These are phyloP conservation scores for Fistularia tabacaria DNA, from an alignment of 2,797 vertebrate species.

Conservation along the genomic window DNA sequence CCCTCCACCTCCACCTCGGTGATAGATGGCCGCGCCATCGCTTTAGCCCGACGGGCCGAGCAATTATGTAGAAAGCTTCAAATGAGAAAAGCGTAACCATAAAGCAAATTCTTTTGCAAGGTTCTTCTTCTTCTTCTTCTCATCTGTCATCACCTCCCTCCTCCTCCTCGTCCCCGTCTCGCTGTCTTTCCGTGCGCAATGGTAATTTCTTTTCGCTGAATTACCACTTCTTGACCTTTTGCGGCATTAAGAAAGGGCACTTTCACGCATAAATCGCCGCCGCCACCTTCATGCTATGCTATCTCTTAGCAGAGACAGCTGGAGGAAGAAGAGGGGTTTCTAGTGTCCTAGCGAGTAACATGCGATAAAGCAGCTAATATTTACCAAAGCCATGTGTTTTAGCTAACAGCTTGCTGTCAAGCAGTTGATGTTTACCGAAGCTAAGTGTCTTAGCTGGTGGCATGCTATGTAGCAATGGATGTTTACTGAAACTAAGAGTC, in stretches of 20 bases:
- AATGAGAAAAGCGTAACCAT: conserved; percentile 37
- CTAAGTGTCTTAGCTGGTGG: too few relatives aligned
- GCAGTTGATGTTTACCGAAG: too few relatives aligned
- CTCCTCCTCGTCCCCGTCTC: conserved; percentile 6
- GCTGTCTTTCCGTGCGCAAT: conserved; percentile 18
- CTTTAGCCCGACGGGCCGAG: conserved; percentile 29
- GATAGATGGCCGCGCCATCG: conserved; percentile 24
- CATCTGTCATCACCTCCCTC: conserved; percentile 29
- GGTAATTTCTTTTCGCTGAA: conserved; percentile 47
- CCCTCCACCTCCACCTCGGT: conserved; percentile 4
- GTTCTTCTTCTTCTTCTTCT: conserved; percentile 16
- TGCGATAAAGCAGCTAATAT: too few relatives aligned
- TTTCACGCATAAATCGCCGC: conserved; percentile 46
- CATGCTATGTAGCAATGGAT: too few relatives aligned
- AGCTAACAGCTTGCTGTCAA: too few relatives aligned
- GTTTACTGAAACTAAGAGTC: too few relatives aligned
- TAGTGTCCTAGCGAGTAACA: too few relatives aligned
- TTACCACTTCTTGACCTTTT: conserved; percentile 59
- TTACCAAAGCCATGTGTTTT: too few relatives aligned
- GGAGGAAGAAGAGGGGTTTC: too few relatives aligned
- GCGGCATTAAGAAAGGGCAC: conserved; percentile 57
- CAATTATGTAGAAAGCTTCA: conserved; percentile 44
- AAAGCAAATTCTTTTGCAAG: conserved; percentile 28
- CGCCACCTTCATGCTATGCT: too few relatives aligned
- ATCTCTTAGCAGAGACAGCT: too few relatives aligned